Percentiles rank a stretch among this genome's conserved stretches.
Evolutionary conservation across 2,797 vertebrate genomes (phyloP).

Genomic region (Enteromius anoplus): DNA sequence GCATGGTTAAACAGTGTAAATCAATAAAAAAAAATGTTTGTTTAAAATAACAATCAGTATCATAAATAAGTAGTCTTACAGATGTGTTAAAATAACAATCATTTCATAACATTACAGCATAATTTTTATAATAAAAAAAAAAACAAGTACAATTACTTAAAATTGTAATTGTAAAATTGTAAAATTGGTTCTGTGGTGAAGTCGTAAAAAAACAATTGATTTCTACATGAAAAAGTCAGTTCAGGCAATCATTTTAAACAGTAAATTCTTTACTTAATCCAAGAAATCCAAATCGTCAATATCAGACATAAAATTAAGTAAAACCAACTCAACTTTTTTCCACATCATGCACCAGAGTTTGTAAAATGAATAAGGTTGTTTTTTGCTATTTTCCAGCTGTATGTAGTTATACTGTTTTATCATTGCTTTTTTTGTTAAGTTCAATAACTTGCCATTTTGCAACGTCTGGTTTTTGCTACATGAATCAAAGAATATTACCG

Average conservation of each 20-base stretch:
- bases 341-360: background rate
- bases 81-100: background rate
- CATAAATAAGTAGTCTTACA: background rate
- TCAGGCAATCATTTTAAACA: too few relatives aligned
- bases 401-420: background rate
- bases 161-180: too few relatives aligned
- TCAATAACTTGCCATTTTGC: background rate
- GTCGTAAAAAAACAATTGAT: too few relatives aligned
- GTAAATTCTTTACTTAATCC: too few relatives aligned
- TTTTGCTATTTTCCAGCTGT: background rate
- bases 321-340: too few relatives aligned
- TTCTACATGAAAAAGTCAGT: background rate
- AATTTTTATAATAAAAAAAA: background rate
- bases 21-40: background rate
- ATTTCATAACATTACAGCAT: background rate
- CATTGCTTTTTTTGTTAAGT: background rate
- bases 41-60: background rate
- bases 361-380: background rate
- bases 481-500: background rate
- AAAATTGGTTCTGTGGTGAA: background rate
- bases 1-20: background rate
- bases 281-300: too few relatives aligned
- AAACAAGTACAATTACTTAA: background rate
- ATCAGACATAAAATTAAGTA: too few relatives aligned
- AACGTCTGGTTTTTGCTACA: background rate